These are phyloP conservation scores for Polypterus bichir DNA, from an alignment of 2,113 vertebrate species.

Conservation along the genomic window DNA sequence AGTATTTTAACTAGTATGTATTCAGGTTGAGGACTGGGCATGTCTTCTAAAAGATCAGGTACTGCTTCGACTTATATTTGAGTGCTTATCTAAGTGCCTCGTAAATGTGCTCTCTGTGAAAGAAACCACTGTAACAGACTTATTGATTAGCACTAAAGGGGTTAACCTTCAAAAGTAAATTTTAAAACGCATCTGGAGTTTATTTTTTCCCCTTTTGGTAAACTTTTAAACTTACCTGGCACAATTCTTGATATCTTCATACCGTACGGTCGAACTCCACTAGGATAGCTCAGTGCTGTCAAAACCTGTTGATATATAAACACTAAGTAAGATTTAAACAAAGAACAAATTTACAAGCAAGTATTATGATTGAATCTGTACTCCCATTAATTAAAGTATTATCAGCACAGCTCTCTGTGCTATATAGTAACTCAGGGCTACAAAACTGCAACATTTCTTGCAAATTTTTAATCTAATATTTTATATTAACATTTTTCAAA, in stretches of 20 bases:
- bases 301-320: slow-evolving; percentile 40
- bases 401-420: no score
- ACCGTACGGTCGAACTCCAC: slow-evolving; percentile 52
- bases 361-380: background rate
- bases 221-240: slow-evolving; percentile 44
- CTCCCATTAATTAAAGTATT: no score
- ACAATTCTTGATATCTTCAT: slow-evolving; percentile 58
- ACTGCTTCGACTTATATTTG: background rate
- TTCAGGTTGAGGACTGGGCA: no score
- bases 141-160: background rate
- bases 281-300: slow-evolving; percentile 47
- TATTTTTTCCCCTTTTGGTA: background rate
- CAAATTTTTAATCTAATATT: no score
- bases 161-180: background rate
- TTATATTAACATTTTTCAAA: no score
- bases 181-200: background rate
- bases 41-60: background rate
- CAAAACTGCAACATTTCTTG: no score
- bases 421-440: no score
- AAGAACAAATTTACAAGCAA: background rate
- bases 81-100: background rate
- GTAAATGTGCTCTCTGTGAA: background rate
- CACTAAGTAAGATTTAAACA: background rate
- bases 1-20: no score
- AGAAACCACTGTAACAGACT: background rate